A percentile compares a stretch with the other conserved stretches of the same genome.
phyloP scores from a whole-genome alignment of 2,797 vertebrate species.

The Gambusia yucatana region DNA sequence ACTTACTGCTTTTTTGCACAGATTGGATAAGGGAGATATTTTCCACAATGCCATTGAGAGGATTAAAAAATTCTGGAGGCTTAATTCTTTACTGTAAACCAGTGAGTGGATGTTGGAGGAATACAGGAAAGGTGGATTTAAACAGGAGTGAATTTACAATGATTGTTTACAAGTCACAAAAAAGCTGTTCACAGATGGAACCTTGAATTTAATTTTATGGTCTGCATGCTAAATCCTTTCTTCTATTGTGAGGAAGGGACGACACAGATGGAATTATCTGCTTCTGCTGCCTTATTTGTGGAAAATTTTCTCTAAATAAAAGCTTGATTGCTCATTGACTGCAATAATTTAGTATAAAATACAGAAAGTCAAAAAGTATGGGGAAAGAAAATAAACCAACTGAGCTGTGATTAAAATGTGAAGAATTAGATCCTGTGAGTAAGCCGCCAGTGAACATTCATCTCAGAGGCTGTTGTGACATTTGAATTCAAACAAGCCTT shows the following conservation, averaged over 20 bases:
- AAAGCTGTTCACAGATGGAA: conserved; percentile 1
- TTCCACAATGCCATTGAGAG: conserved; percentile 25
- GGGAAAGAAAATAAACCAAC: conserved; percentile 20
- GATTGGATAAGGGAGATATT: conserved; percentile 23
- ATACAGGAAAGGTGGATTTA: conserved; percentile 12
- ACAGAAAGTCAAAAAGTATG: conserved; percentile 21
- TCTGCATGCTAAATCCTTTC: background rate
- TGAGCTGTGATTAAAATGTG: conserved; percentile 38
- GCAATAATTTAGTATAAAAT: conserved; percentile 45
- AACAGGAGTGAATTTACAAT: background rate
- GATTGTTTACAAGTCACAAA: background rate
- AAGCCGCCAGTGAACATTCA: conserved; percentile 45
- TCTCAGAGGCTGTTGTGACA: conserved; percentile 44
- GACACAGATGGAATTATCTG: conserved; percentile 5
- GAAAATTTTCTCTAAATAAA: conserved; percentile 27
- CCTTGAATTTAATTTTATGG: background rate
- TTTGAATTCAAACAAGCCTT: conserved; percentile 26
- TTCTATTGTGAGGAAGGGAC: background rate
- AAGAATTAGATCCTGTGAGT: conserved; percentile 54
- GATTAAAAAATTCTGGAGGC: conserved; percentile 13
- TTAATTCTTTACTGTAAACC: conserved; percentile 26
- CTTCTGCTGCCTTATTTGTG: conserved; percentile 32
- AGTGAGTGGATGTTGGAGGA: background rate
- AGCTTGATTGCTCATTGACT: conserved; percentile 18
- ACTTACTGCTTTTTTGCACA: conserved; percentile 21